These are phyloP conservation scores for Hemibagrus guttatus DNA, from an alignment of 2,797 vertebrate species.

Conservation along the genomic window DNA sequence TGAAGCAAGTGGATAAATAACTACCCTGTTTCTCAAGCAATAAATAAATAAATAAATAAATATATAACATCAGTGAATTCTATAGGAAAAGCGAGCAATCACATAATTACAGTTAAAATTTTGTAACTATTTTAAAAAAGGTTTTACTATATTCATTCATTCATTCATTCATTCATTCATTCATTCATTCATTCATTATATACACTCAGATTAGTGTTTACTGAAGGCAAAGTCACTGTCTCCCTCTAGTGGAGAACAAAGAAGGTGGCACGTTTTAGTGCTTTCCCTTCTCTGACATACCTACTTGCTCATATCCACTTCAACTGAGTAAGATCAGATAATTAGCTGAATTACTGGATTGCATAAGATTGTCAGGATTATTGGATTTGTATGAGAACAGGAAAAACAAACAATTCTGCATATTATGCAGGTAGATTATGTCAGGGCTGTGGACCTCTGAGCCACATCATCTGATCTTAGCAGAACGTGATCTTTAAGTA, in stretches of 20 bases:
- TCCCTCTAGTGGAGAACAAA: slow-evolving; percentile 19
- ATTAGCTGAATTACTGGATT: background rate
- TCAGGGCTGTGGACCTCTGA: background rate
- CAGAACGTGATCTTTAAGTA: background rate
- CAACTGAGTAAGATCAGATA: background rate
- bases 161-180: no score
- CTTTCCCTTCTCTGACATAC: background rate
- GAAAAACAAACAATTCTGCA: background rate
- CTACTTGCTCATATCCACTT: no score
- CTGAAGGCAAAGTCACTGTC: background rate
- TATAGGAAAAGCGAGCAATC: background rate
- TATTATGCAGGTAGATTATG: background rate
- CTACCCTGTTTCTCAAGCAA: background rate
- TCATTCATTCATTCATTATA: background rate
- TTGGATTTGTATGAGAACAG: background rate
- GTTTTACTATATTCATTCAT: background rate
- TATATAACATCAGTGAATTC: background rate
- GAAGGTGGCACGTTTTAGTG: background rate
- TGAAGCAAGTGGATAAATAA: background rate
- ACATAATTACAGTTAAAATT: no score
- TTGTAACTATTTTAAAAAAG: background rate
- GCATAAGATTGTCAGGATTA: no score
- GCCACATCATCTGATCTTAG: background rate
- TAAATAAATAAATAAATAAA: no score
- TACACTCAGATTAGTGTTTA: background rate